These are phyloP conservation scores for Cephalophus harveyi DNA, from an alignment of 2,113 vertebrate genomes.

Conservation along the genomic window DNA sequence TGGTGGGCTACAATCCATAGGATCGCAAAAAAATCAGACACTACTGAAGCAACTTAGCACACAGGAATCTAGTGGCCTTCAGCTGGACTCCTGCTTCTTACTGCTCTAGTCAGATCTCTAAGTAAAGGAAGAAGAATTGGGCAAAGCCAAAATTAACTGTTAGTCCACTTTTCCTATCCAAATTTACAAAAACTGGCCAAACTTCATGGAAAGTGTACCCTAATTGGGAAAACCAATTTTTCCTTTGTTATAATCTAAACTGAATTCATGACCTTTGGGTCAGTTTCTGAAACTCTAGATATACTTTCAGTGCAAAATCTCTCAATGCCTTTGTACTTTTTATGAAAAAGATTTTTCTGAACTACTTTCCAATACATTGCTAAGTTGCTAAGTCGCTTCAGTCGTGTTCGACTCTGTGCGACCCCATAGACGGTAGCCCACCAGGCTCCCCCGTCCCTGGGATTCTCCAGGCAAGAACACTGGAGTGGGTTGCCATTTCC, in stretches of 20 bases:
- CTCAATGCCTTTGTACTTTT: background rate
- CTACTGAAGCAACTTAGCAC: background rate
- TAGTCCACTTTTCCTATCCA: background rate
- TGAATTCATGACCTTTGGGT: slow-evolving; percentile 20
- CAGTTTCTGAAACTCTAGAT: slow-evolving; percentile 13
- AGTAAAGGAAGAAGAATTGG: background rate
- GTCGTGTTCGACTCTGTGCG: no score
- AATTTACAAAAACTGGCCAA: background rate
- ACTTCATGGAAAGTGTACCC: background rate
- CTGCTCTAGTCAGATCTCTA: background rate
- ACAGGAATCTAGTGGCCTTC: background rate
- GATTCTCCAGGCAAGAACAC: no score
- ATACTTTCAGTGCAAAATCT: background rate
- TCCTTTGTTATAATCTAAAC: background rate
- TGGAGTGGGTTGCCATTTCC: no score
- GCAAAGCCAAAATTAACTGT: background rate
- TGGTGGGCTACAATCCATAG: background rate
- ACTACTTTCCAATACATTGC: background rate
- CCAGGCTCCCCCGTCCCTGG: no score
- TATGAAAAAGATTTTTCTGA: slow-evolving; percentile 43
- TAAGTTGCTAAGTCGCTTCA: no score
- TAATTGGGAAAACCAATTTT: background rate
- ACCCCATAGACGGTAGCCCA: no score
- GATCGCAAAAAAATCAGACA: background rate
- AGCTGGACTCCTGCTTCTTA: background rate